These are phyloP conservation scores for Stylophora pistillata DNA, from an alignment of 64 coral and sea anemone species.

Conservation along the genomic window DNA sequence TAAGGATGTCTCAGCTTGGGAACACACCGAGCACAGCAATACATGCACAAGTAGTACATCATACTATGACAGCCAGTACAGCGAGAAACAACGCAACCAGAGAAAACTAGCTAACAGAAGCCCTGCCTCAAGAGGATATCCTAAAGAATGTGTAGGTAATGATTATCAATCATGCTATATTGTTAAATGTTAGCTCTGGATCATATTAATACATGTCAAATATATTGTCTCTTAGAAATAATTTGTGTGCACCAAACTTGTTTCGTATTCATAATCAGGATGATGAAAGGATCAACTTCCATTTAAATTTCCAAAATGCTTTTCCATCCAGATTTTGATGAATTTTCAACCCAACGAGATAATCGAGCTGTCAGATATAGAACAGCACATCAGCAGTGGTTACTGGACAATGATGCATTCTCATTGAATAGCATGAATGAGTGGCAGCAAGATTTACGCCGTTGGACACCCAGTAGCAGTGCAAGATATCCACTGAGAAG, in stretches of 20 bases:
- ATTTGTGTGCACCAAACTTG: no score
- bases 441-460: conserved; percentile 50
- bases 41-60: background rate
- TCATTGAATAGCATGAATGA: conserved; percentile 31
- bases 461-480: conserved; percentile 62
- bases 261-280: background rate
- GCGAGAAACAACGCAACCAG: background rate
- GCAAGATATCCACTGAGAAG: conserved; percentile 71
- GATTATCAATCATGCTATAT: background rate
- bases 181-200: no score
- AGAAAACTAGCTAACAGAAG: conserved; percentile 24
- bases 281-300: background rate
- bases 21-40: background rate
- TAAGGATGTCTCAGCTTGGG: background rate
- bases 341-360: conserved; percentile 55
- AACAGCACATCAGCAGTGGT: conserved; percentile 80
- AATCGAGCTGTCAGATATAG: conserved; percentile 72
- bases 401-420: conserved; percentile 80
- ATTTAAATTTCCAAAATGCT: background rate
- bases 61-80: background rate
- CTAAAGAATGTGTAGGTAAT: conserved; percentile 66
- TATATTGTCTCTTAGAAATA: no score
- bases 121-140: conserved; percentile 72
- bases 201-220: no score
- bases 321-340: conserved; percentile 56